phyloP scores from a whole-genome alignment of 2,797 vertebrate genomes.

The Enteromius anoplus region DNA sequence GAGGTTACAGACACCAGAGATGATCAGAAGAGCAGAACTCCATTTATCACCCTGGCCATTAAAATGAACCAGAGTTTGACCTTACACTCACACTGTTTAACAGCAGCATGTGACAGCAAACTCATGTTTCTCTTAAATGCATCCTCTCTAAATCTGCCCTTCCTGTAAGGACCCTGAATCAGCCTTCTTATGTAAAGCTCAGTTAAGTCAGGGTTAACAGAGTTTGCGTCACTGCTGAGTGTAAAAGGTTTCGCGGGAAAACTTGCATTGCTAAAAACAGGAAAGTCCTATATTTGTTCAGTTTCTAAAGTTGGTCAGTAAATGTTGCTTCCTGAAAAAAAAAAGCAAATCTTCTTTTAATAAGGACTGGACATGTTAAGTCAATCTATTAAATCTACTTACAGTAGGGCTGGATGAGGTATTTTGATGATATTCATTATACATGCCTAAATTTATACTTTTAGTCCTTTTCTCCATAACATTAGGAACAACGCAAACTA shows the following conservation, averaged over 20 bases:
- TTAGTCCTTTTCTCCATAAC: not conserved
- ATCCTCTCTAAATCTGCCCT: not conserved
- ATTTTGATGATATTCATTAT: not conserved
- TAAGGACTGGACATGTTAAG: not conserved
- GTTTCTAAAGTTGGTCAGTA: not conserved
- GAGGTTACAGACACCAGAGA: not conserved
- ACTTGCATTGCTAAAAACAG: not conserved
- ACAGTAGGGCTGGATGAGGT: not conserved
- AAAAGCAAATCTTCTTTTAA: not conserved
- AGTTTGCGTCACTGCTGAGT: not conserved
- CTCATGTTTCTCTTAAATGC: not conserved
- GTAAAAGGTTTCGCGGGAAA: not conserved
- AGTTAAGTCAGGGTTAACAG: not conserved
- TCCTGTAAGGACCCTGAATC: not conserved
- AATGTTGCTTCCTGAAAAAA: not conserved
- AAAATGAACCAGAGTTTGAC: not conserved
- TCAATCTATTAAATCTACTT: not conserved
- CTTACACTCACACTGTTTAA: not conserved
- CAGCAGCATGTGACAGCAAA: conserved; percentile 66
- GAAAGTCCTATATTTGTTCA: conserved; percentile 1
- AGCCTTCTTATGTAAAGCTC: not conserved
- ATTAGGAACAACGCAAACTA: not conserved
- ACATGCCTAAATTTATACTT: not conserved
- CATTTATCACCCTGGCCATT: not conserved
- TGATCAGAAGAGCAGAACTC: not conserved